Base-by-base conservation (phyloP, 2,113 vertebrate genomes). In the Cephalopterus ornatus region DNA sequence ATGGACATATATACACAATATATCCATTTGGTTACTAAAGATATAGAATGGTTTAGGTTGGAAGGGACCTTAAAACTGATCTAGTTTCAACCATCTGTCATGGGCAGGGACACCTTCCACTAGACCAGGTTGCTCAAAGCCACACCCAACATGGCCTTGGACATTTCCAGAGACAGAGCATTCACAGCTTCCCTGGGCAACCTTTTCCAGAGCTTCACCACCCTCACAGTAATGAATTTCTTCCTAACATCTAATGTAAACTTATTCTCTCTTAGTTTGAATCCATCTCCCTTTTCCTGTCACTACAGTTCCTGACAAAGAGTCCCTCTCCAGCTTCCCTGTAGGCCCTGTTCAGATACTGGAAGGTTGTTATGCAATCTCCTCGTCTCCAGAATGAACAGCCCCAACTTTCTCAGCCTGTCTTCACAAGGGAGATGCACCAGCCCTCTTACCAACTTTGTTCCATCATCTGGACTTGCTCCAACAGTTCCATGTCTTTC, bases 381-480 rank as follows among this genome's bases (percentile, higher is more conserved):
- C 10, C 20, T 53, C 28, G n/a, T 39, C 30, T 70, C 47, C 63
- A 62, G 30, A 7, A 27, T 23, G 14, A 83, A 68, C 14, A 32
- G 14, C 3, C 6, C 24, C 30, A 53, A 6, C 16, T 32, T 39
- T 18, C 62, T 46, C 39, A 75, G 53, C 39, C 47, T 75, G 3
- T n/a, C 39, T 21, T 53, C 11, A 17, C 0, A 21, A 21, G 9
- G 1, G 1, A 41, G 41, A 8, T 53, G 24, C 13, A 61, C 20
- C 24, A 27, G 3, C 8, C 12, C n/a, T 75, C n/a, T 62, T 10
- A 41, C 1, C 24, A 61, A 2, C 11, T 26, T 35, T 0, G 1
- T 4, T 6, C 14, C 14, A 28, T 82, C 28, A 53, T 68, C 78
- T 62, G 62, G 12, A 12, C 39, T 46, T 2, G 0, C 46, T 32